Conservation (phyloP, 2,113 vertebrate species). For the Heteronetta atricapilla region DNA sequence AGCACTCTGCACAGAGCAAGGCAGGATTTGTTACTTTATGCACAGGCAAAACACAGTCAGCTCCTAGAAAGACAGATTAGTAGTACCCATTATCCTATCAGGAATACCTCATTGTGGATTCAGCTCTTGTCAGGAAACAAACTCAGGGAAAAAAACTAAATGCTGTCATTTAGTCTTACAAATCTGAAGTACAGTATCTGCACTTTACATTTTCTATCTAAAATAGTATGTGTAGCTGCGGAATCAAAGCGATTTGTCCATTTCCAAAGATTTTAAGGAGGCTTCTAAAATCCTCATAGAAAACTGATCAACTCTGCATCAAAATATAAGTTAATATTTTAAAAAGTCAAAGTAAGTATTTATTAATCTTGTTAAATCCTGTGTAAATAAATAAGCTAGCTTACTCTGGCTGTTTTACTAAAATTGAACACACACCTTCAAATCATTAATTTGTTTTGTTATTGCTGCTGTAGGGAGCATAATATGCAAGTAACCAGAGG, state of each 20-base stretch:
- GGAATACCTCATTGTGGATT: background rate
- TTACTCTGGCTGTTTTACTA: background rate
- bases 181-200: background rate
- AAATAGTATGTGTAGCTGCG: background rate
- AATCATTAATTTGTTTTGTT: background rate
- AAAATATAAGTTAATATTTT: background rate
- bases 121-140: background rate
- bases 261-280: background rate
- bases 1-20: background rate
- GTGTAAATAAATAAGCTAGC: background rate
- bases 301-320: background rate
- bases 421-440: background rate
- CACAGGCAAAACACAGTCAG: background rate
- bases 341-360: background rate
- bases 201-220: background rate
- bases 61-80: background rate
- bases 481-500: background rate
- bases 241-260: background rate
- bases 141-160: background rate
- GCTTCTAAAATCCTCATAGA: background rate
- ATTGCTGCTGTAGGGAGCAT: background rate
- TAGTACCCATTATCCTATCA: background rate
- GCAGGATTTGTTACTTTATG: background rate
- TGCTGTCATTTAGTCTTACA: background rate
- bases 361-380: background rate